Percentiles rank a stretch among this genome's conserved stretches.
Evolutionary conservation across 1,140 invertebrate species (phyloP).

Genomic region (Condylostylus longicornis): DNA sequence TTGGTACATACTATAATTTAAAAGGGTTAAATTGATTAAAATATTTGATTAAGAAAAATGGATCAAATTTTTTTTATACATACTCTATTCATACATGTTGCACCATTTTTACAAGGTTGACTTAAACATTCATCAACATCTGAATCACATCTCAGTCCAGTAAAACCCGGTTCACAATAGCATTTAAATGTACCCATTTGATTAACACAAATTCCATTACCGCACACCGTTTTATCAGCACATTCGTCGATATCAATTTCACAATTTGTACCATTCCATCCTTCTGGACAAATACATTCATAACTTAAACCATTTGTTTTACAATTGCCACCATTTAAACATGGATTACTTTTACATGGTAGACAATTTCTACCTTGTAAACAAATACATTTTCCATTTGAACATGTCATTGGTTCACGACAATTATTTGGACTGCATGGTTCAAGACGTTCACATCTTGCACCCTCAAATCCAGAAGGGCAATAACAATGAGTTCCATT

Average conservation of each 20-base stretch:
- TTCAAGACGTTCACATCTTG: conserved; percentile 58
- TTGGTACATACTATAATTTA: no score
- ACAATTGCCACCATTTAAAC: conserved; percentile 53
- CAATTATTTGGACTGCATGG: conserved; percentile 40
- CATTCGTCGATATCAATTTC: conserved; percentile 69
- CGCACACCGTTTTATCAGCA: conserved; percentile 46
- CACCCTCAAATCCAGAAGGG: conserved; percentile 55
- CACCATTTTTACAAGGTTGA: conserved; percentile 74
- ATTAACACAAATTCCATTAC: conserved; percentile 71
- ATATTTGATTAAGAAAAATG: background rate
- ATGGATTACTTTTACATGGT: conserved; percentile 42
- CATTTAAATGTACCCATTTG: conserved; percentile 63
- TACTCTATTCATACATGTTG: conserved; percentile 62
- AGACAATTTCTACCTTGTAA: conserved; percentile 28
- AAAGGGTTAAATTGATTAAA: background rate
- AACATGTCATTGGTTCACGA: conserved; percentile 43
- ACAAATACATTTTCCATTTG: conserved; percentile 42
- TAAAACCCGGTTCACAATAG: conserved; percentile 71
- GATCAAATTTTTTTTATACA: conserved; percentile 8
- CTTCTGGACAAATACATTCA: conserved; percentile 62
- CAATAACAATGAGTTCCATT: conserved; percentile 62
- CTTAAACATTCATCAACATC: conserved; percentile 81
- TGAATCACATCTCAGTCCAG: conserved; percentile 64
- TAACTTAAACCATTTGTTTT: conserved; percentile 41
- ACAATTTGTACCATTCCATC: conserved; percentile 56